Evolutionary conservation across 1,140 invertebrate species (phyloP), one percentile per base, ranked within the genome.

Genomic region (Bombus waltoni): DNA sequence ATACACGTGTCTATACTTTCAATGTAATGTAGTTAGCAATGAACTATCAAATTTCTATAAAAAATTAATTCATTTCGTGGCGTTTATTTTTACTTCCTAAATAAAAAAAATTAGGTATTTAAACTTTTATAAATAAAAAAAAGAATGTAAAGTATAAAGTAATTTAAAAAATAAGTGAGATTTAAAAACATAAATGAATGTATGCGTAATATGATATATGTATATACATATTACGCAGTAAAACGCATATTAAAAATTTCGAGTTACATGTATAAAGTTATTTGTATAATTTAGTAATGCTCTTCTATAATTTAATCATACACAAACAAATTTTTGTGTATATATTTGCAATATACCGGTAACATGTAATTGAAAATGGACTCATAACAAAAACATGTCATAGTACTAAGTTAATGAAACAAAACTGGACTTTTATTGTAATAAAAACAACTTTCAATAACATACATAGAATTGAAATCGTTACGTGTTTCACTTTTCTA

Each of bases 361-460:
- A 62, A 62, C 59, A 62, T 13, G 3, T 2, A 9, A 62, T n/a
- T 62, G 11, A 62, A 62, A 13, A 62, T n/a, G 3, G 4, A 28
- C 13, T 15, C 11, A 42, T 11, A 40, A 25, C 10, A 57, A n/a
- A 32, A 57, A 22, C 6, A 40, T 53, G 18, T 5, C n/a, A 53
- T 25, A 42, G 35, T 6, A 25, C 4, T 65, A 70, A 57, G 25
- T 38, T 38, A 72, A 38, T 42, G 72, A 57, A 62, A 76, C 28
- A 59, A 38, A 57, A 71, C 18, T 53, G 5, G n/a, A 8, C 5
- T 57, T 72, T 71, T 81, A 72, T 42, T 71, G 6, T 28, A 47
- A 40, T 80, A 70, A 79, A 35, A 68, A 80, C 18, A 10, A 70
- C 18, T 70, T 80, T 70, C 10, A 38, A 80, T 13, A 22, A 9